Conservation (phyloP, 1,140 invertebrate species). For the Trissolcus basalis region DNA sequence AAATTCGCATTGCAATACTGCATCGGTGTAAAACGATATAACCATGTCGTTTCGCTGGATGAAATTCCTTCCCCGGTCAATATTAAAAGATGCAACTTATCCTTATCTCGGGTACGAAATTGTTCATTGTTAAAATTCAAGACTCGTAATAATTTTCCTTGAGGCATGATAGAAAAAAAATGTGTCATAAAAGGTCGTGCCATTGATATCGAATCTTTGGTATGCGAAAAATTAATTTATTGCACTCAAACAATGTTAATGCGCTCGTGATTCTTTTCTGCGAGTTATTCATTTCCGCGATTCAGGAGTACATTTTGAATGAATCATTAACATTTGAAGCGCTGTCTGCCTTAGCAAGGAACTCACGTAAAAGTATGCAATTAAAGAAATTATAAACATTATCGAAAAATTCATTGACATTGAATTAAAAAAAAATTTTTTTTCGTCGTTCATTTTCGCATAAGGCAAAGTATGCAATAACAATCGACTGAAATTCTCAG, state of each 20-base stretch:
- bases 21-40: conserved; percentile 6
- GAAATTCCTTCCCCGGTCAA: background rate
- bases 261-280: conserved; percentile 20
- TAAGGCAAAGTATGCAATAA: too few species aligned
- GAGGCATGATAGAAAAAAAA: conserved; percentile 12
- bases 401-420: background rate
- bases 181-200: conserved; percentile 8
- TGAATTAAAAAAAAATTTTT: background rate
- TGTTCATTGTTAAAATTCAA: background rate
- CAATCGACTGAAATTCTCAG: too few species aligned
- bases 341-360: conserved; percentile 4
- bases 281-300: conserved; percentile 29
- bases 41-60: background rate
- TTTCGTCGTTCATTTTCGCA: too few species aligned
- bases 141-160: conserved; percentile 18
- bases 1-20: conserved; percentile 16
- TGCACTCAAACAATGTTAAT: conserved; percentile 26
- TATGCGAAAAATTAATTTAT: conserved; percentile 35
- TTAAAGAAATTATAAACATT: conserved; percentile 29
- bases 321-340: conserved; percentile 36
- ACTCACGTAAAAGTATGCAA: conserved; percentile 16
- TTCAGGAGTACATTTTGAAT: conserved; percentile 34
- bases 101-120: background rate
- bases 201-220: conserved; percentile 7
- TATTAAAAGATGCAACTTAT: background rate